These are phyloP conservation scores for Globodera rostochiensis DNA, from an alignment of 1,140 invertebrate species.

Conservation along the genomic window DNA sequence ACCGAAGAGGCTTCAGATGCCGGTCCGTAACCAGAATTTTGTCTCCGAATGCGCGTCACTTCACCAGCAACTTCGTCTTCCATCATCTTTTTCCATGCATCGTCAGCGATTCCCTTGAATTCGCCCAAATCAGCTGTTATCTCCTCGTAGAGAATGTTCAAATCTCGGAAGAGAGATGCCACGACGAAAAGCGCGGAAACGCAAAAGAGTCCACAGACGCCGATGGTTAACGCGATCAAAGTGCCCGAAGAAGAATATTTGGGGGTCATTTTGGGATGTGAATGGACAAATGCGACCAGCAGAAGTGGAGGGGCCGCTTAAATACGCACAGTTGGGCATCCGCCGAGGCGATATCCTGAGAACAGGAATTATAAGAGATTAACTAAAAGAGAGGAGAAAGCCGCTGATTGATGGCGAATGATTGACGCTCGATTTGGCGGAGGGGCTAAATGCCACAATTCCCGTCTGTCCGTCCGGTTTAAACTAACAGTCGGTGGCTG, in stretches of 20 bases:
- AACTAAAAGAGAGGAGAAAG: too few relatives aligned
- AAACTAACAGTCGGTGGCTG: not conserved
- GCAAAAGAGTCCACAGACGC: slow-evolving; percentile 34
- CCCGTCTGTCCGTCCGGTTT: not conserved
- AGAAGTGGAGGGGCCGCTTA: not conserved
- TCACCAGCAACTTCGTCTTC: slow-evolving; percentile 14
- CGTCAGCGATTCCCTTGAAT: slow-evolving; percentile 52
- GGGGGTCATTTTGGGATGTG: not conserved
- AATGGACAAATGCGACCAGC: not conserved
- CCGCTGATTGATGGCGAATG: not conserved
- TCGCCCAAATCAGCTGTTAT: slow-evolving; percentile 44
- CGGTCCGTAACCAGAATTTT: slow-evolving; percentile 32
- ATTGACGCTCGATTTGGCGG: not conserved
- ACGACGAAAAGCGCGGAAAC: slow-evolving; percentile 40
- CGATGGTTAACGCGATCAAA: slow-evolving; percentile 24
- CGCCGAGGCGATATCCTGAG: not conserved
- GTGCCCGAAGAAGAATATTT: slow-evolving; percentile 2
- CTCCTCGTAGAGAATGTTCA: slow-evolving; percentile 42
- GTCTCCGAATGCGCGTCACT: slow-evolving; percentile 4
- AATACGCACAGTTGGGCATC: not conserved
- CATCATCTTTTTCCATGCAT: slow-evolving; percentile 55
- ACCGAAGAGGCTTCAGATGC: not conserved
- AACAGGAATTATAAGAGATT: not conserved
- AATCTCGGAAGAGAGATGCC: slow-evolving; percentile 42
- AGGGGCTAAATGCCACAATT: not conserved